Evolutionary conservation across 2,797 vertebrate genomes (phyloP), one percentile per base, ranked within the genome.

Genomic region (Sebastiscus tertius): DNA sequence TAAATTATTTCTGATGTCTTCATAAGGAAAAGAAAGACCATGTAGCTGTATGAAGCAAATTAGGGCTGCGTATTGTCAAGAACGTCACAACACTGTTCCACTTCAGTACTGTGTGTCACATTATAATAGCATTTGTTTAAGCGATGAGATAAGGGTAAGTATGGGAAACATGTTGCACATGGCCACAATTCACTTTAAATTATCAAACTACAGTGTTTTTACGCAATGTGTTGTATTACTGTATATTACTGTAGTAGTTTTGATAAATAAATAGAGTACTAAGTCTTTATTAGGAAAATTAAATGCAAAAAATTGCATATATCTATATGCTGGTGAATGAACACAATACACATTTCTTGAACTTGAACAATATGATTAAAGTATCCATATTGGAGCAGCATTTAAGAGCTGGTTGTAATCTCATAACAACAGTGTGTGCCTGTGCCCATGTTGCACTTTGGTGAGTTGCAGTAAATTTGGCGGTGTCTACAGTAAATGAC

Each of bases 1-100:
- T 88, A 69, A 83, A 88, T 88, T 82, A 83, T 84, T 83, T 75
- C 67, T 77, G 54, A 86, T 67, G 46, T 75, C 72, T 82, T 82
- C 69, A 75, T 71, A 58, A 81, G 64, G 58, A 80, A 86, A 74
- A 72, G 67, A 81, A 33, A 74, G 46, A 49, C 2, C 8, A 26
- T 61, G 69, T 62, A 16, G 26, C 27, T 71, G 59, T 36, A 64
- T 61, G 56, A 75, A 77, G 63, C 20, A 80, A 80, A 82, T 84
- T 77, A 81, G 14, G 20, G 4, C 49, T 55, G 61, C 26, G 33
- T 42, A 49, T 22, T 73, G 58, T 66, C 63, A 63, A 34, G 59
- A 39, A 58, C 1, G 6, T 76, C 58, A 84, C 14, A 77, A 54
- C 42, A 72, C 52, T 49, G 42, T 82, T 88, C 72, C 18, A 55